phyloP scores from a whole-genome alignment of 2,113 vertebrate genomes.

The Maccullochella peelii region DNA sequence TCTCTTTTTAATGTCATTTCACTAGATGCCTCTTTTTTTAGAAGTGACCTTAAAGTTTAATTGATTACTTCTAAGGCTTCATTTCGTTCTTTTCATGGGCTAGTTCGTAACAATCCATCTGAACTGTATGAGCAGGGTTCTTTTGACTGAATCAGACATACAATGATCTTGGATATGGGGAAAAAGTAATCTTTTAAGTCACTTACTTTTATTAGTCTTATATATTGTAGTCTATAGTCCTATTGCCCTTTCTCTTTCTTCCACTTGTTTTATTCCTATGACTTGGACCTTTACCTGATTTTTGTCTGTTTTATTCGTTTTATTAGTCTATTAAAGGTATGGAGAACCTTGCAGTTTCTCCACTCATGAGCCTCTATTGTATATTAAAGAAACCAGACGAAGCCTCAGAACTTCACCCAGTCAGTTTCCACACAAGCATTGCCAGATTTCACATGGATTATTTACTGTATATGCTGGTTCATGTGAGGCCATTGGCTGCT shows the following conservation, averaged over 20 bases:
- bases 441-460: slow-evolving; percentile 64
- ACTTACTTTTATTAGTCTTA: not conserved
- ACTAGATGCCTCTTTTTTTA: not conserved
- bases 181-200: not conserved
- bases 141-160: not conserved
- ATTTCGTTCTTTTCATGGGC: not conserved
- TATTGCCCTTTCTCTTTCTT: not conserved
- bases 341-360: not conserved
- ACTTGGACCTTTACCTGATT: not conserved
- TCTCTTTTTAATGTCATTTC: not conserved
- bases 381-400: not conserved
- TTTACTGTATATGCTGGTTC: slow-evolving; percentile 63
- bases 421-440: slow-evolving; percentile 27
- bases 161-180: not conserved
- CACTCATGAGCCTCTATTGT: not conserved
- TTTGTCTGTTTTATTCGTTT: not conserved
- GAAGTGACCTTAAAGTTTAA: not conserved
- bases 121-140: not conserved
- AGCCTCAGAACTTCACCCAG: slow-evolving; percentile 12
- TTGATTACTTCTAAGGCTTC: not conserved
- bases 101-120: not conserved
- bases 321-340: not conserved
- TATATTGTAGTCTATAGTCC: not conserved
- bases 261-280: not conserved
- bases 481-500: slow-evolving; percentile 40